Evolutionary conservation across 2,797 vertebrate species (phyloP).

Genomic region (Gallirallus australis): DNA sequence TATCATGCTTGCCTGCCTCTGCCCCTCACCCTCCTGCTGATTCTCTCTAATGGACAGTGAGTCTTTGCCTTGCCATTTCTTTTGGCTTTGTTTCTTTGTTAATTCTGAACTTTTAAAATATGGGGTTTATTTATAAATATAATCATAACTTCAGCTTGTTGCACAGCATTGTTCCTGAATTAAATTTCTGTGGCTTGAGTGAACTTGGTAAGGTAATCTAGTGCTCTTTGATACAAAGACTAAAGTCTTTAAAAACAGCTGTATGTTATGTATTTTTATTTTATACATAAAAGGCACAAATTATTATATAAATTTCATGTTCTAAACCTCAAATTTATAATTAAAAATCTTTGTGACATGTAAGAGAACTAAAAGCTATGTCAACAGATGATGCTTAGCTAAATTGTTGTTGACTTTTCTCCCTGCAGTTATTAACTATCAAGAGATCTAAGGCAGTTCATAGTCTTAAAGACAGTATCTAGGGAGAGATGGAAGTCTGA

Average conservation of each 20-base stretch:
- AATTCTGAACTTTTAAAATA: background rate
- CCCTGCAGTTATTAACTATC: background rate
- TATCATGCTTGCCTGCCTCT: background rate
- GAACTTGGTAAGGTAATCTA: background rate
- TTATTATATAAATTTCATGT: background rate
- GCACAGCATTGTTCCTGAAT: background rate
- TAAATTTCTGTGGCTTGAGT: background rate
- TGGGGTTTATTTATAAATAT: background rate
- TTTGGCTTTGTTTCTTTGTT: background rate
- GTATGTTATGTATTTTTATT: background rate
- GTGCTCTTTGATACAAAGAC: background rate
- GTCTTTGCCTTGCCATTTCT: background rate
- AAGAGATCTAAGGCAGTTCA: background rate
- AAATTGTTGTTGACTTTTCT: background rate
- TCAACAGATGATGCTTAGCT: background rate
- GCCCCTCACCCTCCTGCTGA: too few relatives aligned
- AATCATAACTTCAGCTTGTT: background rate
- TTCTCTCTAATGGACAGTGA: background rate
- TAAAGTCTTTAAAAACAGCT: background rate
- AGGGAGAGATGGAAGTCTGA: background rate
- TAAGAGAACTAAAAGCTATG: background rate
- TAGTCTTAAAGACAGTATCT: background rate
- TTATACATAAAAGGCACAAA: background rate
- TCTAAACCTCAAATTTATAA: background rate
- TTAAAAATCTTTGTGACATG: background rate